phyloP scores from a whole-genome alignment of 2,888 invertebrate species.

The Sphaerophoria rueppellii region DNA sequence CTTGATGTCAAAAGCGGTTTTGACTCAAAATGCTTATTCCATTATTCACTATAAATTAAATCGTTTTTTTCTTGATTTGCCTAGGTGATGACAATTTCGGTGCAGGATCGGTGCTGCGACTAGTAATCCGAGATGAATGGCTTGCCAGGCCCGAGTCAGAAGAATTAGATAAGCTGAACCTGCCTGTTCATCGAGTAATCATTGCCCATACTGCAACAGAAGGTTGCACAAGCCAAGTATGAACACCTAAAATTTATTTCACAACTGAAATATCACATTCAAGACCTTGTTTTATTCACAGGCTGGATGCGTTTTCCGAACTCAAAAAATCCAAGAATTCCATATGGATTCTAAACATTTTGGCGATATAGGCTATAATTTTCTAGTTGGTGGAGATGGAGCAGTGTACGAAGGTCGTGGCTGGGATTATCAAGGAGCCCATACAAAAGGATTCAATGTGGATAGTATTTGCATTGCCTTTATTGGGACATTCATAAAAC shows the following conservation, averaged over 20 bases:
- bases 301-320: constrained; percentile 84
- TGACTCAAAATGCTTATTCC: not conserved
- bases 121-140: constrained; percentile 86
- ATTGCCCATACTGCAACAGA: constrained; percentile 87
- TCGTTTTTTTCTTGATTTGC: constrained; percentile 57
- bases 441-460: constrained; percentile 86
- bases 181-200: constrained; percentile 84
- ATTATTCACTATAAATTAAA: not conserved
- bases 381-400: constrained; percentile 90
- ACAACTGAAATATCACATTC: not conserved
- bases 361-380: constrained; percentile 90
- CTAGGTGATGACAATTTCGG: constrained; percentile 72
- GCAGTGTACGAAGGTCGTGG: constrained; percentile 88
- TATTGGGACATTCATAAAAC: constrained; percentile 86
- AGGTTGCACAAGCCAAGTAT: constrained; percentile 84
- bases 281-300: constrained; percentile 75
- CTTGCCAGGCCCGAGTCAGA: constrained; percentile 85
- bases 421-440: constrained; percentile 88
- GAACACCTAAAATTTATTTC: constrained; percentile 27
- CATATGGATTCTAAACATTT: constrained; percentile 87
- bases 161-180: constrained; percentile 81
- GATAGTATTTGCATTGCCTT: constrained; percentile 88
- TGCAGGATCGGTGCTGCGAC: constrained; percentile 82
- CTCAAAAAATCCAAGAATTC: constrained; percentile 83
- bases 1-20: not conserved